Evolutionary conservation across 1,140 invertebrate genomes (phyloP), one percentile per base, ranked within the genome.

Genomic region (Hypsibius dujardini): DNA sequence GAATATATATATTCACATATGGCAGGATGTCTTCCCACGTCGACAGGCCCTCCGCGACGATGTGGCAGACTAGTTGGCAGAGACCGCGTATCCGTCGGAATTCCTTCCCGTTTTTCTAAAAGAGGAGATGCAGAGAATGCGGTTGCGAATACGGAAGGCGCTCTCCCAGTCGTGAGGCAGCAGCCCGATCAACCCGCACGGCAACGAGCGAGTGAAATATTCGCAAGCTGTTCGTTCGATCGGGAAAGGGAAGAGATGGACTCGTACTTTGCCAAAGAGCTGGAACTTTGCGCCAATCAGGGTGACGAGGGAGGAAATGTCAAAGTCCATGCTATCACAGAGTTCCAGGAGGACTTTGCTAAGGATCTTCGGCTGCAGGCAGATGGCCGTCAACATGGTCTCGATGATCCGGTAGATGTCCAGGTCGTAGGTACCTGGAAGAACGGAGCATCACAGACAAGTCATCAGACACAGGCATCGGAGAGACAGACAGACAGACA

Each of bases 361-460:
- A 12, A 67, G 12, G 42, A 42, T 7, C 7, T 12, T 42, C 12
- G 62, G 62, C 12, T 12, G 12, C 3, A 15, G 62, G 45, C 12
- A 67, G 62, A 3, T 7, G 45, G 62, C 62, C 7, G 62, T 67
- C 62, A 67, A 42, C 12, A 67, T 67, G 62, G 62, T 67, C 7
- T 67, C 62, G 12, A 67, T 45, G 12, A 67, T 67, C 12, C 62
- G 62, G 42, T 67, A 67, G 42, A 67, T 42, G 42, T 67, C 62
- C 62, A 67, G 45, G 45, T 67, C 62, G 45, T 67, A 67, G 7
- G 7, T 42, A 12, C 62, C 62, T 67, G 62, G 12, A 15, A 67
- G 12, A 67, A 56, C 50, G 28, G 28, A 28, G 28, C 28, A 28
- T 28, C 28, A 28, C 28, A 56, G n/a, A 56, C 50, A 12, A 7